Evolutionary conservation across 2,797 vertebrate genomes (phyloP).

Genomic region (Typhlichthys subterraneus): DNA sequence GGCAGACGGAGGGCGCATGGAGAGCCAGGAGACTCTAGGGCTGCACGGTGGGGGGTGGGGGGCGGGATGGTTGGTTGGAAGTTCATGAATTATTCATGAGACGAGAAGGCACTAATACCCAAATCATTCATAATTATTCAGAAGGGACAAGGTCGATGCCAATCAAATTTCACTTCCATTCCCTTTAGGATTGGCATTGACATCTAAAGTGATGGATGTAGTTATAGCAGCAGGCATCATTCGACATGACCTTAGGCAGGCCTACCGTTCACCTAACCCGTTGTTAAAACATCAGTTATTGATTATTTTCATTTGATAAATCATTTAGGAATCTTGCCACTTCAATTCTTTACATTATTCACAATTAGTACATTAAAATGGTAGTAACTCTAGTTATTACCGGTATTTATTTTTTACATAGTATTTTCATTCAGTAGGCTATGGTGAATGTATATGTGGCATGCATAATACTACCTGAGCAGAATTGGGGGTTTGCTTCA

Average conservation of each 20-base stretch:
- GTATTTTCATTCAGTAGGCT: too few species aligned
- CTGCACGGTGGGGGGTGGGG: constrained; percentile 27
- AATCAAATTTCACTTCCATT: constrained; percentile 62
- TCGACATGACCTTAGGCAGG: too few species aligned
- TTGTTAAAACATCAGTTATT: background rate
- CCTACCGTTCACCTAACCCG: background rate
- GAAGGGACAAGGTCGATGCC: constrained; percentile 63
- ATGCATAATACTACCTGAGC: too few species aligned
- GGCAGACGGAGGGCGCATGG: constrained; percentile 4
- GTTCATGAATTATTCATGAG: constrained; percentile 74
- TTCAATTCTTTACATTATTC: too few species aligned
- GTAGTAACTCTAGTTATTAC: too few species aligned
- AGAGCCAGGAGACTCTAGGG: constrained; percentile 27
- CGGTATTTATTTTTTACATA: too few species aligned
- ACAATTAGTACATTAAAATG: too few species aligned
- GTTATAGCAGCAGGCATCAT: background rate
- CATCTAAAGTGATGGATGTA: constrained; percentile 55
- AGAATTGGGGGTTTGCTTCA: too few species aligned
- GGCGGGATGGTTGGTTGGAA: background rate
- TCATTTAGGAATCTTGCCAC: too few species aligned
- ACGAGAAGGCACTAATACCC: constrained; percentile 62
- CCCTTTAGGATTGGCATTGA: constrained; percentile 40
- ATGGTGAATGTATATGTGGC: too few species aligned
- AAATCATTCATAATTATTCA: constrained; percentile 75
- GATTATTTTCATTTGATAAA: too few species aligned